Conservation (phyloP, 2,888 invertebrate genomes). For the Clusia tigrina region DNA sequence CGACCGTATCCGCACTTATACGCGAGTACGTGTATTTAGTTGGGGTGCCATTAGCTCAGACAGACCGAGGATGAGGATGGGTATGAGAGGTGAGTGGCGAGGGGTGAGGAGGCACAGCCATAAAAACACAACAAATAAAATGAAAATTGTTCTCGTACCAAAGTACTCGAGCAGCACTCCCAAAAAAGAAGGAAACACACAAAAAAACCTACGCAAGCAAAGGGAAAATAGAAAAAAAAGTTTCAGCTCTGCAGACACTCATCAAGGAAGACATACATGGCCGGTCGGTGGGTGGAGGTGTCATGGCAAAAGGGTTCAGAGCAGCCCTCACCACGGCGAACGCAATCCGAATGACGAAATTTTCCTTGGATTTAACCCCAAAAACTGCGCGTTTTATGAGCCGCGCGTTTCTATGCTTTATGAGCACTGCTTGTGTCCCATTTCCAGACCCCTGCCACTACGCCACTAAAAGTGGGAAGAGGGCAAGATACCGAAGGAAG, state of each 20-base stretch:
- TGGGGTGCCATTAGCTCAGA: too few species aligned
- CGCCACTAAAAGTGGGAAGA: background rate
- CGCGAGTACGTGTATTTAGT: background rate
- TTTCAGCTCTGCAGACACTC: too few species aligned
- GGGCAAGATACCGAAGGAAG: background rate
- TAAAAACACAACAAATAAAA: background rate
- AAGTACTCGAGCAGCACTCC: too few species aligned
- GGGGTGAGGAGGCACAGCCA: too few species aligned
- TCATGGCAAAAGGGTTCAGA: too few species aligned
- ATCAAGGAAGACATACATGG: too few species aligned
- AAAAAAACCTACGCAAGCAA: background rate
- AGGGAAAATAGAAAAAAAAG: background rate
- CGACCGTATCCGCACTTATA: background rate
- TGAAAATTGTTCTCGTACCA: too few species aligned
- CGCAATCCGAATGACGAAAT: constrained; percentile 1
- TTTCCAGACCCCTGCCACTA: background rate
- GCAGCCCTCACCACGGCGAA: background rate
- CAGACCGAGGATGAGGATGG: too few species aligned
- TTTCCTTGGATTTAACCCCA: background rate
- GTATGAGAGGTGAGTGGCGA: too few species aligned
- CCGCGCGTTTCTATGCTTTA: background rate
- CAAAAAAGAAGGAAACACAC: background rate
- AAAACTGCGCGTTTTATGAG: background rate
- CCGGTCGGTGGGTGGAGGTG: too few species aligned
- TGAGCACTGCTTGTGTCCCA: background rate